These are phyloP conservation scores for Drosophila lacteicornis DNA, from an alignment of 1,140 invertebrate genomes.

Conservation along the genomic window DNA sequence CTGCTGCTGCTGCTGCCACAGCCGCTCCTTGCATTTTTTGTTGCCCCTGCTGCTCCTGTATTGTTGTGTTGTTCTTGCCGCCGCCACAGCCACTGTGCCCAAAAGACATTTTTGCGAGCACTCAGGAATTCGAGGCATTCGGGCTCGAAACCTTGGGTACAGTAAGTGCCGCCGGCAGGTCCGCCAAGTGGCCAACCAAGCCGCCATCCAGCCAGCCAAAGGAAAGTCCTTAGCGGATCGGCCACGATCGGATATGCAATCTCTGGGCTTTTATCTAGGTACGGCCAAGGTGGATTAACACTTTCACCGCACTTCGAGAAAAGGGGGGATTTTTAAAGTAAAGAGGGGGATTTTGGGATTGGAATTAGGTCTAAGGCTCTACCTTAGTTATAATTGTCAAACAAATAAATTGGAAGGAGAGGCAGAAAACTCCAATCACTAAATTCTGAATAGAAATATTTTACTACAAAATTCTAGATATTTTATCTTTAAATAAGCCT, in stretches of 20 bases:
- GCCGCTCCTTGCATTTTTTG: slow-evolving; percentile 67
- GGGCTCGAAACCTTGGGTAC: slow-evolving; percentile 52
- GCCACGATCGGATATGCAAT: slow-evolving; percentile 16
- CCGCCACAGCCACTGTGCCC: slow-evolving; percentile 37
- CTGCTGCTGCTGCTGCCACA: slow-evolving; percentile 2
- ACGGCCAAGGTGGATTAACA: slow-evolving; percentile 19
- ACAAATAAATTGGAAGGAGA: background rate
- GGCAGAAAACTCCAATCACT: too few relatives aligned
- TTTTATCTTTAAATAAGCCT: too few relatives aligned
- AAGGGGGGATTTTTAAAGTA: background rate
- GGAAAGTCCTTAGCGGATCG: slow-evolving; percentile 38
- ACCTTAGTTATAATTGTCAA: too few relatives aligned
- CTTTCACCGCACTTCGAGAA: slow-evolving; percentile 39
- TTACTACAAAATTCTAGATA: too few relatives aligned
- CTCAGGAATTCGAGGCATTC: slow-evolving; percentile 64
- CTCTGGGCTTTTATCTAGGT: slow-evolving; percentile 14
- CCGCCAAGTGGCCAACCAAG: background rate
- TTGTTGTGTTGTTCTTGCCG: slow-evolving; percentile 38
- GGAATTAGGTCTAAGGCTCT: too few relatives aligned
- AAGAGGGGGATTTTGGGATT: background rate
- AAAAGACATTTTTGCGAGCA: slow-evolving; percentile 47
- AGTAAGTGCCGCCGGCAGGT: slow-evolving; percentile 45
- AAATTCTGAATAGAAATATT: too few relatives aligned
- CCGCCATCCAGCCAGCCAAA: background rate
- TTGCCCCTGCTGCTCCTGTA: slow-evolving; percentile 31